phyloP scores from a whole-genome alignment of 2,797 vertebrate species.

The Hyperoplus lanceolatus region DNA sequence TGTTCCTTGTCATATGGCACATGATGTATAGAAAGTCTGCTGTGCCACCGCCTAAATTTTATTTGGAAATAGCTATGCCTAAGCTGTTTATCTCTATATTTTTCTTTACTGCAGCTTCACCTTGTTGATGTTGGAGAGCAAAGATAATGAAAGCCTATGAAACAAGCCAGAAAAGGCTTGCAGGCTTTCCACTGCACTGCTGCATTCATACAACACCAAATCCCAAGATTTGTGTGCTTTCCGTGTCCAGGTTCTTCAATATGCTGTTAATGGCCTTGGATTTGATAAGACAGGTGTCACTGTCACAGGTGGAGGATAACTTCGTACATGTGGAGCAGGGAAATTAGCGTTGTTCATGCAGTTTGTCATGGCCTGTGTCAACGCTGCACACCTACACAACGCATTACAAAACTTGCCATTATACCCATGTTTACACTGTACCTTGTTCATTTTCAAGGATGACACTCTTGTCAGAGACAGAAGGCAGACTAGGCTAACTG shows the following conservation, averaged over 20 bases:
- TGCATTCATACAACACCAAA: background rate
- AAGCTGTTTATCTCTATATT: background rate
- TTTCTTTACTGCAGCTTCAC: background rate
- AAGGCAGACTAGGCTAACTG: slow-evolving; percentile 4
- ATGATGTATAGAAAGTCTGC: background rate
- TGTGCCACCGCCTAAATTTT: background rate
- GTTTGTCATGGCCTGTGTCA: background rate
- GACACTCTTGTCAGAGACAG: background rate
- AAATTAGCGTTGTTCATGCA: slow-evolving; percentile 7
- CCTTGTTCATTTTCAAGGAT: slow-evolving; percentile 17
- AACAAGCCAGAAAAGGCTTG: background rate
- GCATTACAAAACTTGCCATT: background rate
- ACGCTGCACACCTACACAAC: background rate
- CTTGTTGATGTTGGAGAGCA: background rate
- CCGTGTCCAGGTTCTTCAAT: slow-evolving; percentile 1
- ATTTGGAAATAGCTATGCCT: background rate
- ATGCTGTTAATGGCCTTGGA: slow-evolving; percentile 6
- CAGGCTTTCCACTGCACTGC: background rate
- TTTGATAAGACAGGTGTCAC: slow-evolving; percentile 3
- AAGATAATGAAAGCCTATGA: background rate
- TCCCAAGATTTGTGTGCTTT: background rate
- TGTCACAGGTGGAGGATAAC: slow-evolving; percentile 7
- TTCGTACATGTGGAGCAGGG: background rate
- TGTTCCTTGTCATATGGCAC: background rate
- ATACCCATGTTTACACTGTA: background rate